Percentiles rank a stretch among this genome's conserved stretches.
These are phyloP conservation scores for Sphaerophoria rueppellii DNA, from an alignment of 2,888 invertebrate species.

Conservation along the genomic window DNA sequence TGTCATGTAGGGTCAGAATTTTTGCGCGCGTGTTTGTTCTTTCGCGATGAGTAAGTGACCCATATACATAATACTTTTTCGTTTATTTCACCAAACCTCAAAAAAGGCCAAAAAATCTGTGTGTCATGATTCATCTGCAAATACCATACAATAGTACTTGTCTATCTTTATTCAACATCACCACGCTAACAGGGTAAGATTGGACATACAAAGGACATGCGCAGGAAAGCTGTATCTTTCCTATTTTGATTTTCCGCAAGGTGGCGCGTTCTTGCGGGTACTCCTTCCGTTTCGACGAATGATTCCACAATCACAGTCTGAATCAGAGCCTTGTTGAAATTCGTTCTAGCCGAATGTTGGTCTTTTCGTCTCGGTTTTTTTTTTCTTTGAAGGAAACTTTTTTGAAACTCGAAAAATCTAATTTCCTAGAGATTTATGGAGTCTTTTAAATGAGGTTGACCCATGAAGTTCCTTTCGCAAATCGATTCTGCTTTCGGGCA, in stretches of 20 bases:
- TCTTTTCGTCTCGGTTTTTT: no score
- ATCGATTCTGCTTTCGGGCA: no score
- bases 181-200: slow-evolving; percentile 46
- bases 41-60: slow-evolving; percentile 52
- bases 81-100: not conserved
- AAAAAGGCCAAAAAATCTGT: slow-evolving; percentile 35
- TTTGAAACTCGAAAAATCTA: no score
- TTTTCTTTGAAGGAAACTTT: no score
- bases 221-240: slow-evolving; percentile 1
- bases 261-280: slow-evolving; percentile 31
- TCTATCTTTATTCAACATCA: slow-evolving; percentile 1
- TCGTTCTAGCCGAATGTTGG: no score
- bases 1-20: slow-evolving; percentile 13
- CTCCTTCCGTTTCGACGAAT: not conserved
- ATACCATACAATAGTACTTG: slow-evolving; percentile 25
- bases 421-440: no score
- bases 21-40: not conserved
- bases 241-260: slow-evolving; percentile 27
- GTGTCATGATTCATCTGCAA: slow-evolving; percentile 63
- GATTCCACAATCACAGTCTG: not conserved
- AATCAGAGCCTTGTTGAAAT: no score
- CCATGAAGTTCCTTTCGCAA: no score
- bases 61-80: slow-evolving; percentile 48
- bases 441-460: no score
- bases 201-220: slow-evolving; percentile 32